Base-by-base conservation (phyloP, 1,140 invertebrate genomes). In the Pentalonia nigronervosa region DNA sequence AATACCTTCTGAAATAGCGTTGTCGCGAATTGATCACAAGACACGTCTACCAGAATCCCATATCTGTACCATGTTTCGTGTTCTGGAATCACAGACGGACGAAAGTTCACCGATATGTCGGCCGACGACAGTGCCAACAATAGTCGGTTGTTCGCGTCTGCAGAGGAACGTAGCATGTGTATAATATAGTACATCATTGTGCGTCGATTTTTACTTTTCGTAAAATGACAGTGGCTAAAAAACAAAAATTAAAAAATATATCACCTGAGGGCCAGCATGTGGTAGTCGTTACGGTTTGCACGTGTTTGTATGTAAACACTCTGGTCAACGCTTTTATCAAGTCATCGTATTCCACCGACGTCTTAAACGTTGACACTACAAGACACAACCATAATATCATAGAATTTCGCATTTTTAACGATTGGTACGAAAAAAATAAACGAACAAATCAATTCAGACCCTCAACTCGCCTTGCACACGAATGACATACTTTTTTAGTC, bases 261-360 rank as follows among this genome's bases (percentile, higher is more conserved):
- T 56, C 34, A 93, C 91, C 91, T 34, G 48, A 8, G 0, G 76
- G n/a, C 91, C 91, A 93, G 11, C 91, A 93, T 21, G 91, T 53
- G 7, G 47, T 14, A 11, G 81, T 48, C 20, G 91, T 93, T 4
- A 93, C 81, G 3, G 91, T 93, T 56, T 30, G 81, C 7, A 93
- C 48, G 48, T 93, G 45, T 23, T 56, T 93, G 1, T 56, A 9
- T 0, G 2, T 2, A 53, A 93, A 93, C 21, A 53, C 25, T 53
- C 56, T 83, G 30, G 34, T 86, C 34, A 93, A 8, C 11, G 76
- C 48, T 6, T 36, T 25, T 86, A 93, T 41, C 14, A 93, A 45
- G 6, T 81, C 76, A 1, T 86, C 81, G 23, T 92, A 50, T 92
- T 83, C 45, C 8, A 25, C 34, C 1, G 67, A 47, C 45, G 47